Evolutionary conservation across 2,888 invertebrate species (phyloP).

Genomic region (Myathropa florea): DNA sequence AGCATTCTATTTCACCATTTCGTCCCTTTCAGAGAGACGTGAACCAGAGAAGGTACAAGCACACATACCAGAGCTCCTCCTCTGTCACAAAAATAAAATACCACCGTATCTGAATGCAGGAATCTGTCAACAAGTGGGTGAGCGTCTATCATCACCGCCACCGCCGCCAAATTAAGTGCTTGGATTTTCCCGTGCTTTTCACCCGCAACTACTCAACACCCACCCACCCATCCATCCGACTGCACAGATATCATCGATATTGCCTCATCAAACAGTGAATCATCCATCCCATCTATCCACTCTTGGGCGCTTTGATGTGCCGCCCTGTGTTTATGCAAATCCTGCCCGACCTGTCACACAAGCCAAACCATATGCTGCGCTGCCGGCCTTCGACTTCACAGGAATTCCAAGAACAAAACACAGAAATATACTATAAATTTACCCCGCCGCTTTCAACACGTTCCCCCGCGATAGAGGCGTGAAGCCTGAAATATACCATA

Average conservation of each 20-base stretch:
- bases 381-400: constrained; percentile 30
- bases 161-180: neutral
- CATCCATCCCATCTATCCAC: neutral
- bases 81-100: too few relatives aligned
- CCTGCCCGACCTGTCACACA: constrained; percentile 21
- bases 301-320: constrained; percentile 47
- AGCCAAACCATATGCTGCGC: constrained; percentile 49
- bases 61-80: too few relatives aligned
- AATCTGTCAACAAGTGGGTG: neutral
- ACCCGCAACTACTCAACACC: neutral
- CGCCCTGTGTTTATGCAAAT: constrained; percentile 36
- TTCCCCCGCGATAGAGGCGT: constrained; percentile 34
- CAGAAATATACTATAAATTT: constrained; percentile 33
- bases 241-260: neutral
- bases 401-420: neutral
- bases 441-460: constrained; percentile 32
- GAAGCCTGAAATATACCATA: constrained; percentile 63
- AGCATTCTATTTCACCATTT: too few relatives aligned
- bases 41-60: too few relatives aligned
- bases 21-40: too few relatives aligned
- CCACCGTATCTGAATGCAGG: too few relatives aligned
- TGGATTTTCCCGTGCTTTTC: neutral
- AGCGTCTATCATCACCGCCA: neutral
- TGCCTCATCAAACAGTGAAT: constrained; percentile 16
- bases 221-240: neutral